These are phyloP conservation scores for Caenorhabditis uteleia DNA, from an alignment of 2,888 invertebrate species.

Conservation along the genomic window DNA sequence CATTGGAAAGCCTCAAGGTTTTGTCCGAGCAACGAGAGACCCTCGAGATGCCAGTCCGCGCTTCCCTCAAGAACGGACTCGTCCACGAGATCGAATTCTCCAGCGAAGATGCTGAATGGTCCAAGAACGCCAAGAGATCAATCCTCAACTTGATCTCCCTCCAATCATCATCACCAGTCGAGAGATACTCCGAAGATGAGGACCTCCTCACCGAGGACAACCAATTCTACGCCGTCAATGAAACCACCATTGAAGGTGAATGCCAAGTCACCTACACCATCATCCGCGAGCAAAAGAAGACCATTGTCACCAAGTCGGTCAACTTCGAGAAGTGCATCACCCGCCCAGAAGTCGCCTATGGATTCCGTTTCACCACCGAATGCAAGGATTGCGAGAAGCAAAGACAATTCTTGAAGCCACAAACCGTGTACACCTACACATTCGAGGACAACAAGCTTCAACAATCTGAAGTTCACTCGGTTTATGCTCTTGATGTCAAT, in stretches of 20 bases:
- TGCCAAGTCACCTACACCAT: constrained; percentile 57
- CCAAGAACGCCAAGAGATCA: constrained; percentile 65
- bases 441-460: constrained; percentile 31
- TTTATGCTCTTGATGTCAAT: constrained; percentile 30
- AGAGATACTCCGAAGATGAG: constrained; percentile 34
- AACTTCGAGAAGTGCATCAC: constrained; percentile 71
- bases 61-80: constrained; percentile 57
- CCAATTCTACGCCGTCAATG: constrained; percentile 33
- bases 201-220: constrained; percentile 21
- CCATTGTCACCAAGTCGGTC: constrained; percentile 61
- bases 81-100: constrained; percentile 50
- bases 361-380: constrained; percentile 37
- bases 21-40: constrained; percentile 39
- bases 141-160: constrained; percentile 58
- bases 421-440: constrained; percentile 41
- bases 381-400: constrained; percentile 43
- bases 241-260: constrained; percentile 59
- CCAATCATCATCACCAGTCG: constrained; percentile 26
- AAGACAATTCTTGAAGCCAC: constrained; percentile 33
- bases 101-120: constrained; percentile 54
- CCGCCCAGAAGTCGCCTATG: constrained; percentile 51
- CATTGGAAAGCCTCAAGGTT: constrained; percentile 51
- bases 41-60: constrained; percentile 56
- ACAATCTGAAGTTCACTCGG: constrained; percentile 39
- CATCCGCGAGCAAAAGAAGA: constrained; percentile 37